Conservation (phyloP, 35 echinoderm and acorn worm species). For the Holothuria glaberrima region DNA sequence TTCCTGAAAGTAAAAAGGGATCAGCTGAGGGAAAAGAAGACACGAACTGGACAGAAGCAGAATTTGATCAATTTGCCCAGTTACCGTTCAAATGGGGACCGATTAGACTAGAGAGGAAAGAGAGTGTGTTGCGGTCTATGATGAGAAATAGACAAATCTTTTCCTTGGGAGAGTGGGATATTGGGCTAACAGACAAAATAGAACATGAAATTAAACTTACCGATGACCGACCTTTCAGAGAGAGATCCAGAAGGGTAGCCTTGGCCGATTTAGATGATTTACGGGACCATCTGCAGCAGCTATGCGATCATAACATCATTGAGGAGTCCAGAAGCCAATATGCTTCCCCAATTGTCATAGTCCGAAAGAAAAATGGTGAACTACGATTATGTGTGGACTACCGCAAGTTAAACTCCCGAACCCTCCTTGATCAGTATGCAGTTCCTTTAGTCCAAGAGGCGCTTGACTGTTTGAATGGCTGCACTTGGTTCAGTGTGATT, state of each 20-base stretch:
- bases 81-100: slow-evolving; percentile 74
- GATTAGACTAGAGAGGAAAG: slow-evolving; percentile 25
- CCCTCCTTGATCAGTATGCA: slow-evolving; percentile 46
- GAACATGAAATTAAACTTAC: slow-evolving; percentile 41
- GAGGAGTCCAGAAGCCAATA: neutral
- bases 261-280: slow-evolving; percentile 20
- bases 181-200: slow-evolving; percentile 11
- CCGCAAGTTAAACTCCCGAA: neutral
- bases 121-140: neutral
- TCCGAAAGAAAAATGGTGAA: slow-evolving; percentile 75
- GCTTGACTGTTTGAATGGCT: slow-evolving; percentile 55
- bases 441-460: slow-evolving; percentile 76
- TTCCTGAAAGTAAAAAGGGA: too few relatives aligned
- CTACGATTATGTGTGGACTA: slow-evolving; percentile 51
- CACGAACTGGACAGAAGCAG: neutral
- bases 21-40: neutral
- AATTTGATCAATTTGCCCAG: neutral
- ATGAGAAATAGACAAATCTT: slow-evolving; percentile 29
- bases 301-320: slow-evolving; percentile 57
- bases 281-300: slow-evolving; percentile 12
- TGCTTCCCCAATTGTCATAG: slow-evolving; percentile 73
- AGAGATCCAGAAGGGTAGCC: slow-evolving; percentile 14
- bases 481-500: slow-evolving; percentile 78
- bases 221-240: slow-evolving; percentile 34
- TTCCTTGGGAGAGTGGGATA: neutral